Evolutionary conservation across 2,888 invertebrate species (phyloP).

Genomic region (Carpatolechia fugitivella): DNA sequence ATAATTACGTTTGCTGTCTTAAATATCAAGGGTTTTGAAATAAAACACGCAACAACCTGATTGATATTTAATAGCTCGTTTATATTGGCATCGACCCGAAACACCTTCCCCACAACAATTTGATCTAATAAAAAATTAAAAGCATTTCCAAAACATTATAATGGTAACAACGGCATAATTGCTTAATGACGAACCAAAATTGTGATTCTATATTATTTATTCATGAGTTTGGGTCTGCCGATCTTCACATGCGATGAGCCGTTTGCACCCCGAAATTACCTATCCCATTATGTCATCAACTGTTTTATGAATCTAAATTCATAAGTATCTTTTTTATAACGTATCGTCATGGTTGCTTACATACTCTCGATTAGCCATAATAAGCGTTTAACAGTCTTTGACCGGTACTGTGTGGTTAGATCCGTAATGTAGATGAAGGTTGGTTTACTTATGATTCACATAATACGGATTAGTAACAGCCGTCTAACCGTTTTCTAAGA

Average conservation of each 20-base stretch:
- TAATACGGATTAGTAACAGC: not conserved
- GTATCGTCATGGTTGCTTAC: constrained; percentile 61
- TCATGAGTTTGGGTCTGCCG: constrained; percentile 62
- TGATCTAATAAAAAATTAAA: constrained; percentile 75
- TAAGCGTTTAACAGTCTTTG: constrained; percentile 56
- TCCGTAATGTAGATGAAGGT: not conserved
- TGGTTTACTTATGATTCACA: not conserved
- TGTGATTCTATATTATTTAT: constrained; percentile 74
- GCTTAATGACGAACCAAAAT: constrained; percentile 71
- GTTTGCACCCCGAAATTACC: constrained; percentile 68
- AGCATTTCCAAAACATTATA: constrained; percentile 73
- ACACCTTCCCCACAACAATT: constrained; percentile 69
- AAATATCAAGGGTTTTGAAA: constrained; percentile 26
- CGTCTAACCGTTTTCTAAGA: constrained; percentile 10
- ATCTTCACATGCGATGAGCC: constrained; percentile 58
- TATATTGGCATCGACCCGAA: constrained; percentile 49
- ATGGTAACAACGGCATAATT: constrained; percentile 74
- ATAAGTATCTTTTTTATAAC: constrained; percentile 62
- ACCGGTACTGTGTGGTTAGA: constrained; percentile 22
- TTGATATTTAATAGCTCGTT: constrained; percentile 73
- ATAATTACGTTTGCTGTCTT: constrained; percentile 22
- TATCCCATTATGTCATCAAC: constrained; percentile 75
- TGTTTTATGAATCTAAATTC: constrained; percentile 72
- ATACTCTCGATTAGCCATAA: constrained; percentile 62
- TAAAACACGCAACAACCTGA: constrained; percentile 38